Evolutionary conservation across 2,888 invertebrate genomes (phyloP).

Genomic region (Tethea ocularis): DNA sequence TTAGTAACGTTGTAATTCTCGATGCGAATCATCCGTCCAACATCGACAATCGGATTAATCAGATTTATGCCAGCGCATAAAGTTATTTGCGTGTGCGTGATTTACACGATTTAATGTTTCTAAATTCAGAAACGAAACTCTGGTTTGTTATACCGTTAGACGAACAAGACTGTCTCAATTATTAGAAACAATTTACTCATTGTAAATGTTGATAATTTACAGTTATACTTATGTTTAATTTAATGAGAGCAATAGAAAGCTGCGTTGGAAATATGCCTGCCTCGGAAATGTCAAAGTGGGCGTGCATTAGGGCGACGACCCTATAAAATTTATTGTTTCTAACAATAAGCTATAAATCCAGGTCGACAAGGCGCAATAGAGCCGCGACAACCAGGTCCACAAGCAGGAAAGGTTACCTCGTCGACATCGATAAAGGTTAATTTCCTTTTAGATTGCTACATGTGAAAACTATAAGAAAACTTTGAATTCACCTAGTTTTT

Average conservation of each 20-base stretch:
- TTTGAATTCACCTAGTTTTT: background rate
- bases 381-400: conserved; percentile 15
- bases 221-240: background rate
- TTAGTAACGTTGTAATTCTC: conserved; percentile 13
- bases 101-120: conserved; percentile 40
- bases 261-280: background rate
- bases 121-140: conserved; percentile 37
- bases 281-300: conserved; percentile 36
- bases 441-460: background rate
- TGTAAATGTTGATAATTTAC: background rate
- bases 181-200: conserved; percentile 14
- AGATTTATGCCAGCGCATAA: conserved; percentile 37
- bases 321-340: conserved; percentile 56
- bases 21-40: conserved; percentile 25
- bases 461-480: background rate
- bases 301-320: conserved; percentile 44
- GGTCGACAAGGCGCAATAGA: conserved; percentile 39
- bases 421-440: background rate
- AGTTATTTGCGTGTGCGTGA: conserved; percentile 43
- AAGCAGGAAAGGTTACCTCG: background rate
- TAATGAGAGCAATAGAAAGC: conserved; percentile 3
- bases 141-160: conserved; percentile 21
- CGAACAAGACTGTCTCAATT: conserved; percentile 36
- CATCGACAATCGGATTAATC: conserved; percentile 26
- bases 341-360: conserved; percentile 63